phyloP scores from a whole-genome alignment of 2,888 invertebrate genomes.

The Scaptodrosophila latifasciaeformis region DNA sequence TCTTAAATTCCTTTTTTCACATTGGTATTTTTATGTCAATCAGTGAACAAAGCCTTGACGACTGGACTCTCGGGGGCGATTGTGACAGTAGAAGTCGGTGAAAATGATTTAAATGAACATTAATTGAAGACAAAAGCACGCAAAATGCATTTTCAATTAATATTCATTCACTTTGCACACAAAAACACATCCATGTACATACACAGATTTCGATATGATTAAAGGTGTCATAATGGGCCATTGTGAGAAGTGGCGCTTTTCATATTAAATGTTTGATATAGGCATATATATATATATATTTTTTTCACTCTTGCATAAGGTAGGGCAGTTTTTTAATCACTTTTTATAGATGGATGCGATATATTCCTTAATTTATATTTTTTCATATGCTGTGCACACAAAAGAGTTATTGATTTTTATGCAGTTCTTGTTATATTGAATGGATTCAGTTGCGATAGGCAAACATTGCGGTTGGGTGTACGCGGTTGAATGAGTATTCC shows the following conservation, averaged over 20 bases:
- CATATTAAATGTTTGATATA: slow-evolving; percentile 43
- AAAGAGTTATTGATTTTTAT: too few species aligned
- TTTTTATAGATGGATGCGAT: too few species aligned
- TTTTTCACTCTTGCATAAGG: slow-evolving; percentile 6
- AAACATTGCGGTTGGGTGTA: too few species aligned
- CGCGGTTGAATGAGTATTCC: too few species aligned
- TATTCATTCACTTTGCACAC: slow-evolving; percentile 47
- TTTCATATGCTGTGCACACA: too few species aligned
- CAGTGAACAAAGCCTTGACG: too few species aligned
- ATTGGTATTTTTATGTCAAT: too few species aligned
- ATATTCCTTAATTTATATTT: too few species aligned
- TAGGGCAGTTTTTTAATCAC: slow-evolving; percentile 29
- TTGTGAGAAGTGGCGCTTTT: slow-evolving; percentile 49
- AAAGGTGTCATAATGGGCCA: slow-evolving; percentile 61
- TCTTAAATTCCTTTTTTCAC: too few species aligned
- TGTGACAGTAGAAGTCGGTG: slow-evolving; percentile 34
- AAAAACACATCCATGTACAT: slow-evolving; percentile 10
- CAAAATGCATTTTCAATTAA: slow-evolving; percentile 64
- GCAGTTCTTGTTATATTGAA: slow-evolving; percentile 25
- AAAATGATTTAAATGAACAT: slow-evolving; percentile 54
- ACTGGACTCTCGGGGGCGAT: too few species aligned
- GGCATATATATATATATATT: too few species aligned
- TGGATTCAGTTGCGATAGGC: too few species aligned
- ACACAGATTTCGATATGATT: slow-evolving; percentile 49
- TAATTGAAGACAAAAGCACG: slow-evolving; percentile 64